A percentile compares a stretch with the other conserved stretches of the same genome.
These are phyloP conservation scores for Agrilus cyanescens DNA, from an alignment of 2,888 invertebrate species.

Conservation along the genomic window DNA sequence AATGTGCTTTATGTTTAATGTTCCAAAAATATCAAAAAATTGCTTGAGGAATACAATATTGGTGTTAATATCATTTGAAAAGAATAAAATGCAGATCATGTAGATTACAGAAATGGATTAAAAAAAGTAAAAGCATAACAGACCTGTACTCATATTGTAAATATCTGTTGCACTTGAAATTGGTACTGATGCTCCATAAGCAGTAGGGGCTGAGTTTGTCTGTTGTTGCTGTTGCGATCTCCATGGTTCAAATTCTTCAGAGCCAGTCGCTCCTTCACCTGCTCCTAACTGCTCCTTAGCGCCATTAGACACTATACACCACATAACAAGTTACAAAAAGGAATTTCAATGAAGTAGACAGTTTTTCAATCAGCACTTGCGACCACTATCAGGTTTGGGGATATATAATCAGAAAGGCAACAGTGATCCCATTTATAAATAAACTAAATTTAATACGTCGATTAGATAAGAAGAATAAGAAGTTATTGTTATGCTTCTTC, in stretches of 20 bases:
- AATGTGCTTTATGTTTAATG: too few relatives aligned
- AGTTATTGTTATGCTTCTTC: neutral
- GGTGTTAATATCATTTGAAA: too few relatives aligned
- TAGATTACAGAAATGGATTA: too few relatives aligned
- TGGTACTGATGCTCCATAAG: conserved; percentile 38
- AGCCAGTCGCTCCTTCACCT: conserved; percentile 43
- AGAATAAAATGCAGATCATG: too few relatives aligned
- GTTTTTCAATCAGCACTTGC: conserved; percentile 1
- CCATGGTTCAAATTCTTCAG: conserved; percentile 64
- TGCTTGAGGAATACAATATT: too few relatives aligned
- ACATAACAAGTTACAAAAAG: neutral
- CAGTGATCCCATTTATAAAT: neutral
- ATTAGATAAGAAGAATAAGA: conserved; percentile 3
- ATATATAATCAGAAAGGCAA: neutral
- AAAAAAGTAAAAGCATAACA: neutral
- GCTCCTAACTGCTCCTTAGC: conserved; percentile 68
- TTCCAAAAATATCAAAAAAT: too few relatives aligned
- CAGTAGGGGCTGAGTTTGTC: conserved; percentile 36
- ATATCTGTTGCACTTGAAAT: conserved; percentile 60
- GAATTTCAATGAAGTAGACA: neutral
- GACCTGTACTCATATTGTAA: conserved; percentile 50
- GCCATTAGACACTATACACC: conserved; percentile 55
- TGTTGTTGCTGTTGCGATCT: conserved; percentile 58
- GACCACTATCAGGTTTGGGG: neutral
- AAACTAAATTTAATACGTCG: neutral